Conservation (phyloP, 2,797 vertebrate genomes). For the Ambastaia sidthimunki region DNA sequence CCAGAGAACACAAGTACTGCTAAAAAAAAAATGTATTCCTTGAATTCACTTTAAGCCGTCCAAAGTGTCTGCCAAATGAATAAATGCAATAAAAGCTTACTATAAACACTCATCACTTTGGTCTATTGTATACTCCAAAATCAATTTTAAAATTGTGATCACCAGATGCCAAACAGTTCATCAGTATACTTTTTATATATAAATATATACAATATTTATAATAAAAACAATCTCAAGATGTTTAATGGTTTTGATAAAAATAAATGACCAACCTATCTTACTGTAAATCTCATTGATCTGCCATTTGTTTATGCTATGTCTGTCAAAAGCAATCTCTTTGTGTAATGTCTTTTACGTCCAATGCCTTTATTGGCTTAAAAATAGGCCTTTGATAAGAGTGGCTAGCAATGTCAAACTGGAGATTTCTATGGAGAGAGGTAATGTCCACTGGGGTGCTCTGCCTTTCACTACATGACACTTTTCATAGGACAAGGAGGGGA, state of each 20-base stretch:
- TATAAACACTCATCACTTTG: background rate
- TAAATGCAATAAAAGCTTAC: too few relatives aligned
- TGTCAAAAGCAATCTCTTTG: constrained; percentile 25
- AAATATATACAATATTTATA: background rate
- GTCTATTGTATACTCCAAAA: background rate
- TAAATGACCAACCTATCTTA: background rate
- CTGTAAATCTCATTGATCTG: background rate
- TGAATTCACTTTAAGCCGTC: too few relatives aligned
- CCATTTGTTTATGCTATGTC: background rate
- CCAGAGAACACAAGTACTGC: too few relatives aligned
- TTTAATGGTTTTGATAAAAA: background rate
- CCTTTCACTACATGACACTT: constrained; percentile 61
- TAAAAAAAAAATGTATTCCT: too few relatives aligned
- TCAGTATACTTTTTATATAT: background rate
- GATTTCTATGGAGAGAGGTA: constrained; percentile 42
- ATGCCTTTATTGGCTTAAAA: constrained; percentile 37
- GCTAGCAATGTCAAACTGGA: constrained; percentile 14
- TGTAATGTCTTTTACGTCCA: constrained; percentile 30
- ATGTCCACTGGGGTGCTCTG: constrained; percentile 49
- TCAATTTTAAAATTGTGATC: background rate
- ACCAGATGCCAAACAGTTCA: background rate
- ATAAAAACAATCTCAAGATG: background rate
- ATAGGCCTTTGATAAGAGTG: constrained; percentile 38
- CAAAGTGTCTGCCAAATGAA: too few relatives aligned
- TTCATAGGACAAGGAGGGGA: constrained; percentile 57